Percentiles rank a stretch among this genome's conserved stretches.
Evolutionary conservation across 2,113 vertebrate genomes (phyloP).

Genomic region (Trematocara zebra): DNA sequence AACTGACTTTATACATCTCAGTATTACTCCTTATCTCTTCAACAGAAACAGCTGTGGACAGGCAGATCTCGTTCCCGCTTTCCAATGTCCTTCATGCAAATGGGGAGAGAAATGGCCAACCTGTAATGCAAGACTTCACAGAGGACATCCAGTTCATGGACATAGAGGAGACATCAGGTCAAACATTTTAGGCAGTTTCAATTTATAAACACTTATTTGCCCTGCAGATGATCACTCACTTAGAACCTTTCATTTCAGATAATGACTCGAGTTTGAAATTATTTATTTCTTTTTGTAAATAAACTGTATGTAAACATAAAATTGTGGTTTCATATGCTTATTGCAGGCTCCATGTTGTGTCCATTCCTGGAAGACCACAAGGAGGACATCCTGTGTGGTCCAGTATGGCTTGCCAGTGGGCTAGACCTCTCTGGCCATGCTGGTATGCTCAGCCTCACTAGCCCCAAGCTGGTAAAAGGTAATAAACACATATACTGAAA

Average conservation of each 20-base stretch:
- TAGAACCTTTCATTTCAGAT: background rate
- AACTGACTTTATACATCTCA: background rate
- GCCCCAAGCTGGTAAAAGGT: constrained; percentile 98
- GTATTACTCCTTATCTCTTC: background rate
- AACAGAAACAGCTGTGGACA: constrained; percentile 92
- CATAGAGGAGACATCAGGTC: constrained; percentile 89
- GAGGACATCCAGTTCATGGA: constrained; percentile 98
- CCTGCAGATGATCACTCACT: background rate
- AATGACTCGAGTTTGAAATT: accelerated
- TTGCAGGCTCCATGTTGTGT: constrained; percentile 86
- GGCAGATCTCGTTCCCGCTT: constrained; percentile 93
- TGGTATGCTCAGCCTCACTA: constrained; percentile 96
- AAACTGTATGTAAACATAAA: background rate
- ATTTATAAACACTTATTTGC: background rate
- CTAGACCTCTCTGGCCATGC: constrained; percentile 96
- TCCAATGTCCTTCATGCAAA: constrained; percentile 85
- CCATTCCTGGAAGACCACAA: constrained; percentile 96
- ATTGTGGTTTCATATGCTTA: background rate
- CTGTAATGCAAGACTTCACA: constrained; percentile 81
- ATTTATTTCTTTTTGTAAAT: background rate
- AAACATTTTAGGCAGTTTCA: background rate
- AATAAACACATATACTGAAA: background rate
- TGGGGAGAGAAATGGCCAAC: constrained; percentile 88
- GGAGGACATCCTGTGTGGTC: constrained; percentile 96
- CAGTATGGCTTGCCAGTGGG: constrained; percentile 95